phyloP scores from a whole-genome alignment of 1,140 invertebrate genomes.

The Drosophila elegans region DNA sequence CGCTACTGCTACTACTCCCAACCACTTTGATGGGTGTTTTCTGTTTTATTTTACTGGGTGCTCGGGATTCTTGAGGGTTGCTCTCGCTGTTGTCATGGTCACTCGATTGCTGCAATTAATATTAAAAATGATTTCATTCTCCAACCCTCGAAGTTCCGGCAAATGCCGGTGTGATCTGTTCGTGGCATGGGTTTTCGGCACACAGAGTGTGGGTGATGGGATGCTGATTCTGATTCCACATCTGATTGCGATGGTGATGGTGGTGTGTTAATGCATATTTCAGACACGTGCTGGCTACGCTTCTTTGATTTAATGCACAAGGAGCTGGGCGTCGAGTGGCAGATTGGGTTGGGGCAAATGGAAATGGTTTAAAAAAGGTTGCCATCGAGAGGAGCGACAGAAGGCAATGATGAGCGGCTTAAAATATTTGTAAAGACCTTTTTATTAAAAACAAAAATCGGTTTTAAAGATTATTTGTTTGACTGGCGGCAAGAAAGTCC shows the following conservation, averaged over 20 bases:
- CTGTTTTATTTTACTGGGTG: constrained; percentile 18
- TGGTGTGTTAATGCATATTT: constrained; percentile 82
- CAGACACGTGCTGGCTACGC: constrained; percentile 78
- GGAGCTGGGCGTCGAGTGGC: constrained; percentile 13
- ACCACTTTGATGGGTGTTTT: constrained; percentile 11
- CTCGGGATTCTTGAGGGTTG: constrained; percentile 63
- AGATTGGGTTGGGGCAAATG: background rate
- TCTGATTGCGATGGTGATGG: constrained; percentile 32
- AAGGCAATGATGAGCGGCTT: constrained; percentile 78
- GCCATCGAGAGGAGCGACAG: constrained; percentile 12
- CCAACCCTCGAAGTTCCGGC: background rate
- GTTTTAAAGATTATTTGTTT: constrained; percentile 73
- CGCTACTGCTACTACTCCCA: constrained; percentile 19
- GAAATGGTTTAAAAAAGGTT: constrained; percentile 17
- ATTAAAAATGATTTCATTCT: constrained; percentile 77
- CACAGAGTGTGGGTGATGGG: constrained; percentile 22
- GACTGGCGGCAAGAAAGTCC: constrained; percentile 31
- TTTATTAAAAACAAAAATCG: constrained; percentile 69
- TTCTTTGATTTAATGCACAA: constrained; percentile 75
- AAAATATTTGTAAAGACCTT: constrained; percentile 78
- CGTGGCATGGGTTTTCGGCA: constrained; percentile 23
- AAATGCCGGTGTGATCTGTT: constrained; percentile 31
- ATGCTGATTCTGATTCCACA: constrained; percentile 9
- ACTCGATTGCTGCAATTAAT: constrained; percentile 81
- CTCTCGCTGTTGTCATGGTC: constrained; percentile 60